These are phyloP conservation scores for Drosophila robusta DNA, from an alignment of 2,888 invertebrate species.

Conservation along the genomic window DNA sequence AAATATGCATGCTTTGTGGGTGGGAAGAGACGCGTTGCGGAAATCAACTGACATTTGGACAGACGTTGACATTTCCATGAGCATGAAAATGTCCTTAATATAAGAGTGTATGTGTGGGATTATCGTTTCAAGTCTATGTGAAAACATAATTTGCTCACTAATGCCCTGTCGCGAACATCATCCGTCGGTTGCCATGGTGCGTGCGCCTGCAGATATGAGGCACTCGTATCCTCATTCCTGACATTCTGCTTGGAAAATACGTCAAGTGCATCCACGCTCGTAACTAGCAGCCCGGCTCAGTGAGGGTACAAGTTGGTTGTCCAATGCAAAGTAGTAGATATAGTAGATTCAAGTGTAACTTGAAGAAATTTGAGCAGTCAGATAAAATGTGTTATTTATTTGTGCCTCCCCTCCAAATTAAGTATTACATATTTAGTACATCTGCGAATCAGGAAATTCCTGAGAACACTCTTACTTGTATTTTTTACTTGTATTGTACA, in stretches of 20 bases:
- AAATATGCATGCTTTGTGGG: slow-evolving; percentile 1
- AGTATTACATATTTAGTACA: no score
- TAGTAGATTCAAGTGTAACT: no score
- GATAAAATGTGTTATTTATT: no score
- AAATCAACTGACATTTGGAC: slow-evolving; percentile 45
- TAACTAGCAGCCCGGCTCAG: slow-evolving; percentile 4
- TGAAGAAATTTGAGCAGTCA: no score
- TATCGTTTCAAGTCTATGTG: slow-evolving; percentile 54
- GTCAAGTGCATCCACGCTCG: slow-evolving; percentile 47
- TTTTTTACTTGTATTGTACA: no score
- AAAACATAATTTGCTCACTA: slow-evolving; percentile 68
- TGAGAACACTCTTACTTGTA: no score
- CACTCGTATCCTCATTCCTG: slow-evolving; percentile 18
- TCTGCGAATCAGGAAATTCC: no score
- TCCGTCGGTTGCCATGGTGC: slow-evolving; percentile 30
- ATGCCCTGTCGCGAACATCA: slow-evolving; percentile 34
- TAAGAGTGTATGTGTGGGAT: slow-evolving; percentile 24
- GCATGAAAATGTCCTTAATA: slow-evolving; percentile 19
- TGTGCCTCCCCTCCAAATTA: no score
- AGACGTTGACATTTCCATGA: slow-evolving; percentile 54
- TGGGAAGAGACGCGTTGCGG: background rate
- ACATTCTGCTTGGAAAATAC: slow-evolving; percentile 52
- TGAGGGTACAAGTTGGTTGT: slow-evolving; percentile 1
- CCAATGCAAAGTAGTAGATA: slow-evolving; percentile 14
- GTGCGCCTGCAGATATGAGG: slow-evolving; percentile 51